Evolutionary conservation across 2,113 vertebrate genomes (phyloP), one percentile per base, ranked within the genome.

Genomic region (Platichthys flesus): DNA sequence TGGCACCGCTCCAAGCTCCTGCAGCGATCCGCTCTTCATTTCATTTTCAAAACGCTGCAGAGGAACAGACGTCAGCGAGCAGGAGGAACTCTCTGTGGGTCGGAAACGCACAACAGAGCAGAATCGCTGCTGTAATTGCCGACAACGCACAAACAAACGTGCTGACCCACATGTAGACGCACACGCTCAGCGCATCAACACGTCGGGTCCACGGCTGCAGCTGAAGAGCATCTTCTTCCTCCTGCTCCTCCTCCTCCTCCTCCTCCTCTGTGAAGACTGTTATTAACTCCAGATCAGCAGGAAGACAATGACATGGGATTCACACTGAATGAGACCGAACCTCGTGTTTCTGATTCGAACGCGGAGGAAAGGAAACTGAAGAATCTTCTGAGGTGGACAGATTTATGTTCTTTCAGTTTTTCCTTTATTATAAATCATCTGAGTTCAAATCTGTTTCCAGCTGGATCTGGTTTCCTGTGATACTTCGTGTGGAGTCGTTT

Each of bases 101-200:
- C 5, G 5, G n/a, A 57, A 82, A 49, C 1, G n/a, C 64, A 67
- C 37, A 67, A 49, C 0, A 14, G 52, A 68, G 82, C 69, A 72
- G 69, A 81, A 60, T 71, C 7, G 45, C 31, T 52, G 72, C 74
- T 47, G 74, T 65, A 67, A 79, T 66, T 68, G 66, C 59, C 57
- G 24, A 31, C 23, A 57, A n/a, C 3, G 21, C 74, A 56, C 35
- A 18, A 63, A 71, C 72, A 82, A 80, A 90, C 62, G 80, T 18
- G 77, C 81, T 88, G 86, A 87, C 85, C 78, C 86, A 90, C 67
- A 92, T 89, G 69, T 82, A 6, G 6, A 83, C 78, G 71, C 76
- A 71, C 79, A 59, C 51, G 82, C 83, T 87, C 57, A 67, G 72
- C 45, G 4, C 64, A 60, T 31, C 66, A 57, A 55, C 64, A 52